These are phyloP conservation scores for Lasius fuliginosus DNA, from an alignment of 2,888 invertebrate species.

Conservation along the genomic window DNA sequence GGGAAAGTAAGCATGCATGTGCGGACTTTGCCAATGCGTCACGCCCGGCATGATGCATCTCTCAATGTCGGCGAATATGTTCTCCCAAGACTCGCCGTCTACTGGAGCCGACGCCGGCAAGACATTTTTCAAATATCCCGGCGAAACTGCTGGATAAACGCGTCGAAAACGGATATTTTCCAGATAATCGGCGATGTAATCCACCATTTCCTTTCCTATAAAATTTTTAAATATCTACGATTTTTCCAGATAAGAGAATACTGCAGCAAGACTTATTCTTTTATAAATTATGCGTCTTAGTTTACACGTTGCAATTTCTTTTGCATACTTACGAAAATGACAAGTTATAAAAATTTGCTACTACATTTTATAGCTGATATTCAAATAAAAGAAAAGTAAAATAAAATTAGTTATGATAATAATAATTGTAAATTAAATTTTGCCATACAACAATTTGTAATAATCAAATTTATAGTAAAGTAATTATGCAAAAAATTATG, in stretches of 20 bases:
- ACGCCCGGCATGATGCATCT: slow-evolving; percentile 99
- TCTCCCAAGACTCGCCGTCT: slow-evolving; percentile 95
- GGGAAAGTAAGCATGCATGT: slow-evolving; percentile 99
- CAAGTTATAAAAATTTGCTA: neutral
- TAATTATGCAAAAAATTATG: neutral
- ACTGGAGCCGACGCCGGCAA: slow-evolving; percentile 95
- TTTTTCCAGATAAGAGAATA: neutral
- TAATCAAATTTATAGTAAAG: neutral
- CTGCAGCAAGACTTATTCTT: neutral
- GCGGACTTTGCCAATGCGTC: slow-evolving; percentile 98
- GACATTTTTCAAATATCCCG: slow-evolving; percentile 96
- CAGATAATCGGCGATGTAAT: slow-evolving; percentile 99
- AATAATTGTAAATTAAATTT: neutral
- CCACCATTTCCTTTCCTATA: slow-evolving; percentile 98
- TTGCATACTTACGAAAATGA: neutral
- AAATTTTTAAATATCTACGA: slow-evolving; percentile 10
- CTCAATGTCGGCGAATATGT: slow-evolving; percentile 97
- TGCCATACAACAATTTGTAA: neutral
- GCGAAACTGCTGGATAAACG: slow-evolving; percentile 97
- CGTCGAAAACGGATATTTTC: slow-evolving; percentile 95
- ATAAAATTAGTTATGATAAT: neutral
- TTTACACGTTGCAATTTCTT: neutral
- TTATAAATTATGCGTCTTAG: neutral
- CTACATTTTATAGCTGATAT: neutral
- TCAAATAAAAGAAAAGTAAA: neutral